Evolutionary conservation across 2,888 invertebrate species (phyloP).

Genomic region (Drosophila kanekoi): DNA sequence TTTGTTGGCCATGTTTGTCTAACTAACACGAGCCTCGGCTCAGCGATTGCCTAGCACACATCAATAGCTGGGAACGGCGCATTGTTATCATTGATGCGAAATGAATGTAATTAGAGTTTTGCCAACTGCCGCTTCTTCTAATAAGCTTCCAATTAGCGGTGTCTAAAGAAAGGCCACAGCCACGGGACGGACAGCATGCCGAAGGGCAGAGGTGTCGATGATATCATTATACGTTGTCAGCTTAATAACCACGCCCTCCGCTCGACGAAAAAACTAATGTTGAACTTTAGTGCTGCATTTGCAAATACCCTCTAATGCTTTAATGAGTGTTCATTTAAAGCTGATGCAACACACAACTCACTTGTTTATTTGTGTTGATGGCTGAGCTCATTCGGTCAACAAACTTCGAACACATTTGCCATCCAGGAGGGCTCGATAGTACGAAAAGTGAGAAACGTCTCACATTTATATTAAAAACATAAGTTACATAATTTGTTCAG

Average conservation of each 20-base stretch:
- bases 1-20: constrained; percentile 22
- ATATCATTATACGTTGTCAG: constrained; percentile 49
- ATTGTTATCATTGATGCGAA: constrained; percentile 73
- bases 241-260: constrained; percentile 21
- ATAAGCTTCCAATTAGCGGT: constrained; percentile 75
- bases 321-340: no score
- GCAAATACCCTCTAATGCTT: constrained; percentile 1
- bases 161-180: constrained; percentile 29
- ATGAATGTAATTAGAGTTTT: constrained; percentile 74
- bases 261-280: constrained; percentile 6
- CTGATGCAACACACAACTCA: no score
- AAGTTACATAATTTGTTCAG: no score
- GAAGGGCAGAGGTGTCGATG: constrained; percentile 46
- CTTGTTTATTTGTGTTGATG: no score
- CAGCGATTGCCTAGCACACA: constrained; percentile 10
- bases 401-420: no score
- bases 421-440: no score
- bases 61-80: constrained; percentile 43
- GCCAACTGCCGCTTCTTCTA: constrained; percentile 60
- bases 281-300: background rate
- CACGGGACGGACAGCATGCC: background rate
- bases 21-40: constrained; percentile 21
- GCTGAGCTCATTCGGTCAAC: no score
- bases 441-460: no score
- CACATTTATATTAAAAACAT: no score